Percentiles rank a stretch among this genome's conserved stretches.
phyloP scores from a whole-genome alignment of 1,140 invertebrate genomes.

The Orchestia grillus region DNA sequence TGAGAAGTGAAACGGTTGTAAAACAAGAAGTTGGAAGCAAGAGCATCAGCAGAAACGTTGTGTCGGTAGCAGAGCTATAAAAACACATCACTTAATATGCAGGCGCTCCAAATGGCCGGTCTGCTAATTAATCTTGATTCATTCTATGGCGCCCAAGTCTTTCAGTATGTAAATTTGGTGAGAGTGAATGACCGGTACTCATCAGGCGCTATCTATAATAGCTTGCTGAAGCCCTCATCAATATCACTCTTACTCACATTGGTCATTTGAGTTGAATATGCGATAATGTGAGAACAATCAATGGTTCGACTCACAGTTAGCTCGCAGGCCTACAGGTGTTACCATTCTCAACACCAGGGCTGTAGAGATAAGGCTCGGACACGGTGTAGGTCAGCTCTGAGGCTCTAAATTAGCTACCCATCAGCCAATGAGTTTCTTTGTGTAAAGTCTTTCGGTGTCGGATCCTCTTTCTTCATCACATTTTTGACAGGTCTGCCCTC shows the following conservation, averaged over 20 bases:
- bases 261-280: not conserved
- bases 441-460: not conserved
- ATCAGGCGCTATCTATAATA: conserved; percentile 56
- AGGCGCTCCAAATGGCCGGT: conserved; percentile 40
- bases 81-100: conserved; percentile 34
- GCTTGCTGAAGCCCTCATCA: conserved; percentile 49
- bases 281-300: not conserved
- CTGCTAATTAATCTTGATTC: conserved; percentile 47
- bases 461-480: conserved; percentile 11
- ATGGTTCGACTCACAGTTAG: not conserved
- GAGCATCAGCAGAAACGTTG: not conserved
- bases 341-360: not conserved
- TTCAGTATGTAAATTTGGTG: conserved; percentile 54
- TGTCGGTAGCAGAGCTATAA: not conserved
- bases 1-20: not conserved
- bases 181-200: conserved; percentile 51
- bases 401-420: not conserved
- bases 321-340: not conserved
- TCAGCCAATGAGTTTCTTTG: conserved; percentile 7
- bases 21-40: conserved; percentile 1
- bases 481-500: conserved; percentile 28
- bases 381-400: not conserved
- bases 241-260: conserved; percentile 44
- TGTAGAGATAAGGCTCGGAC: not conserved
- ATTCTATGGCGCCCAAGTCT: conserved; percentile 41